Evolutionary conservation across 2,113 vertebrate species (phyloP).

Genomic region (Ornithorhynchus anatinus): DNA sequence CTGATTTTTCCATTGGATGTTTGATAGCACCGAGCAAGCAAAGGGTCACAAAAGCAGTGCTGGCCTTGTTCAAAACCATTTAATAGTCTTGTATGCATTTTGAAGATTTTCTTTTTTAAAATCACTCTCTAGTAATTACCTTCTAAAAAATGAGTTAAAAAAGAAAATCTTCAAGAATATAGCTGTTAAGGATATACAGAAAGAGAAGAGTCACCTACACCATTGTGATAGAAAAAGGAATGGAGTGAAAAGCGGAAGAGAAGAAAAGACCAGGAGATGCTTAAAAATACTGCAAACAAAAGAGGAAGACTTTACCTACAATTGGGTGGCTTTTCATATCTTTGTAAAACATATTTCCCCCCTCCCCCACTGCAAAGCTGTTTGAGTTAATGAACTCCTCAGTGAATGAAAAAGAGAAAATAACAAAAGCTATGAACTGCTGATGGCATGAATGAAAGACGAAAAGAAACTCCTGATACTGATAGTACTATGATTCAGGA

Average conservation of each 20-base stretch:
- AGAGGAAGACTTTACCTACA: not conserved
- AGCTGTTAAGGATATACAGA: not conserved
- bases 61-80: no score
- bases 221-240: no score
- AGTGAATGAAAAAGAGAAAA: constrained; percentile 12
- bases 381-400: constrained; percentile 13
- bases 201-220: no score
- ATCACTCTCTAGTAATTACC: constrained; percentile 14
- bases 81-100: constrained; percentile 2
- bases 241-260: not conserved
- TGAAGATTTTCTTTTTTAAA: constrained; percentile 19
- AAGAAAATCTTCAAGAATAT: constrained; percentile 4
- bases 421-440: not conserved
- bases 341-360: constrained; percentile 4
- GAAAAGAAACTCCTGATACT: not conserved
- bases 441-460: not conserved
- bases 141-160: not conserved
- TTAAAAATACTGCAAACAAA: not conserved
- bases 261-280: not conserved
- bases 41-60: no score
- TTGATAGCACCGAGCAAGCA: no score
- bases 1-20: no score
- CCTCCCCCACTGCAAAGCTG: not conserved
- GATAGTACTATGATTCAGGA: not conserved
- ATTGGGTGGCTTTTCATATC: not conserved